Base-by-base conservation (phyloP, 2,797 vertebrate genomes). In the Sciurus vulgaris region DNA sequence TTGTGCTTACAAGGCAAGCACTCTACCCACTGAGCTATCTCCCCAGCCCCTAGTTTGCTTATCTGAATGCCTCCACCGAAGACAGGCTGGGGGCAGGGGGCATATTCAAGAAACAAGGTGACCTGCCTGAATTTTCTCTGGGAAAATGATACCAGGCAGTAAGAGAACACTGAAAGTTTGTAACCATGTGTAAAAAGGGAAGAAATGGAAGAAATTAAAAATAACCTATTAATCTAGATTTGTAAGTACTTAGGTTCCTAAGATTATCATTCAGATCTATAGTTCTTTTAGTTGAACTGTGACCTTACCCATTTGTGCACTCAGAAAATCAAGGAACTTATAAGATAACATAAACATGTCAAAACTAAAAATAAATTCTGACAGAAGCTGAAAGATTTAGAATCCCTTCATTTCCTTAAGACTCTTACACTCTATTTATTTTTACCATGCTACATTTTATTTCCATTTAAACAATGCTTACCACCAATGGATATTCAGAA, bases 331-430 rank as follows among this genome's bases (percentile, higher is more conserved):
- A 79, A 59, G 14, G 20, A 38, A 79, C 49, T 56, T 35, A 7
- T 73, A 47, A 65, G 26, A 5, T 47, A 85, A 72, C 6, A 86
- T 26, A 7, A 35, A 70, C 22, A 47, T 38, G 51, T 49, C 26
- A 90, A 78, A 47, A 78, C 69, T 59, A 82, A 84, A 82, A 95
- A 76, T n/a, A 95, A 74, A 54, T 81, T 63, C 38, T 89, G 82
- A 59, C 38, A 89, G 33, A 73, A 59, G 56, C 18, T 41, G 20
- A 86, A 33, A 70, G 44, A 89, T 67, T 28, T 73, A 22, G 54
- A 86, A 91, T 86, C 49, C 12, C 14, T 72, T 90, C 47, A n/a
- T 59, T 93, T 89, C 49, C 35, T 63, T 63, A 54, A 86, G 30
- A 82, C 38, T 47, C 24, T 73, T n/a, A n/a, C 14, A 51, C 35